Evolutionary conservation across 2,113 vertebrate genomes (phyloP).

Genomic region (Siphamia tubifer): DNA sequence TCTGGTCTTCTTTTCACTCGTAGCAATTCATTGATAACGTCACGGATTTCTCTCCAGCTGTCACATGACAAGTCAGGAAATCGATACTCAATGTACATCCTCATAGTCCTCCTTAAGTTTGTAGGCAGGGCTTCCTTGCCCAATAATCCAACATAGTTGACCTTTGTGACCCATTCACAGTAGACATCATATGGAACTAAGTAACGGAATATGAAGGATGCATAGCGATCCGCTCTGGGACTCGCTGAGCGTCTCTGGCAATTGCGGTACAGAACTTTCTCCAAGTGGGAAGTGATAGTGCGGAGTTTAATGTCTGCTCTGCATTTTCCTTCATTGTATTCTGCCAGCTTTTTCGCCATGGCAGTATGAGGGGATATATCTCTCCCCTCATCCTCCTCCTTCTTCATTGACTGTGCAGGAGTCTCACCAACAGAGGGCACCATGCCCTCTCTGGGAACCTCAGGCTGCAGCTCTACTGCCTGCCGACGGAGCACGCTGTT

Average conservation of each 20-base stretch:
- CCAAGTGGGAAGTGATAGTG: conserved; percentile 54
- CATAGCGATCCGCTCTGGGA: conserved; percentile 66
- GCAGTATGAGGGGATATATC: conserved; percentile 23
- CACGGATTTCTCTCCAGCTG: conserved; percentile 70
- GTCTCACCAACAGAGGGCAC: conserved; percentile 63
- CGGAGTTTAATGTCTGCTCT: conserved; percentile 68
- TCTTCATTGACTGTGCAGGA: conserved; percentile 44
- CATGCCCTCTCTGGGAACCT: conserved; percentile 49
- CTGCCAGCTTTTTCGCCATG: conserved; percentile 56
- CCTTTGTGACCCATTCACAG: conserved; percentile 69
- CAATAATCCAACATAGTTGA: conserved; percentile 70
- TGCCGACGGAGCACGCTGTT: conserved; percentile 74
- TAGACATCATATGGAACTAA: conserved; percentile 68
- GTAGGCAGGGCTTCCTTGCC: conserved; percentile 67
- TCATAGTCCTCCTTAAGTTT: conserved; percentile 66
- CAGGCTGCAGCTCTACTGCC: conserved; percentile 59
- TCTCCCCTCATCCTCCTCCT: conserved; percentile 39
- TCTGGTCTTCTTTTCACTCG: conserved; percentile 65
- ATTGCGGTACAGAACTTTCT: conserved; percentile 63
- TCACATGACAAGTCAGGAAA: conserved; percentile 57
- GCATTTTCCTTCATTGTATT: conserved; percentile 66
- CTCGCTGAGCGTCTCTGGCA: conserved; percentile 52
- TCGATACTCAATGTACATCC: conserved; percentile 62
- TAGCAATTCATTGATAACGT: conserved; percentile 71
- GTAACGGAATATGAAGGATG: conserved; percentile 73